A percentile compares a stretch with the other conserved stretches of the same genome.
These are phyloP conservation scores for Syngnathoides biaculeatus DNA, from an alignment of 2,113 vertebrate genomes.

Conservation along the genomic window DNA sequence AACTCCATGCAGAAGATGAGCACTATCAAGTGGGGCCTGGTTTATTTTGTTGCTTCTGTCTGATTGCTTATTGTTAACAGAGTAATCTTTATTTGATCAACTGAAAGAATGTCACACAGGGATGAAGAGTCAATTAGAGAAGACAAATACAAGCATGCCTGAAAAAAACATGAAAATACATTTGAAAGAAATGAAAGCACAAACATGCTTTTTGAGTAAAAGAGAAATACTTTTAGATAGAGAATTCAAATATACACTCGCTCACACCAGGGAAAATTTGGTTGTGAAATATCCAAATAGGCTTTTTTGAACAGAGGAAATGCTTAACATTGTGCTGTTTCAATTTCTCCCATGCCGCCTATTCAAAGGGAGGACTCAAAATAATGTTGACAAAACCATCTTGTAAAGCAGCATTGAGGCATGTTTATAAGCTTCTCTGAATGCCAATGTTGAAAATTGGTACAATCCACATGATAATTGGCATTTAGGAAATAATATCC, in stretches of 20 bases:
- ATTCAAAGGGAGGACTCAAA: constrained; percentile 27
- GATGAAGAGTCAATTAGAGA: constrained; percentile 17
- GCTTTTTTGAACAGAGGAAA: constrained; percentile 7
- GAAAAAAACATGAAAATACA: neutral
- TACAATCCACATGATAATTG: constrained; percentile 37
- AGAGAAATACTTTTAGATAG: neutral
- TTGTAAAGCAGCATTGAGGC: constrained; percentile 29
- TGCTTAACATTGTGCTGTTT: constrained; percentile 22
- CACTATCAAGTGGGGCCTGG: constrained; percentile 17
- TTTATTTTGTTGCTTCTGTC: constrained; percentile 25
- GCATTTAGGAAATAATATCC: constrained; percentile 40
- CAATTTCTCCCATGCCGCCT: constrained; percentile 30
- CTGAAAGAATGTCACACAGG: constrained; percentile 6
- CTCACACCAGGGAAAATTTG: neutral
- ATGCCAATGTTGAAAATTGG: constrained; percentile 28
- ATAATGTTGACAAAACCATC: constrained; percentile 30
- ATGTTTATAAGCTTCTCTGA: constrained; percentile 16
- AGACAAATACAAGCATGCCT: constrained; percentile 18
- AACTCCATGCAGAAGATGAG: constrained; percentile 13
- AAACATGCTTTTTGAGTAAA: neutral
- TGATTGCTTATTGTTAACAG: constrained; percentile 12
- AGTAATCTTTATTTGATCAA: neutral
- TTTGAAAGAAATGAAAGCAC: neutral
- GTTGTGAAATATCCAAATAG: neutral
- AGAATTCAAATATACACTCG: neutral